A percentile compares a stretch with the other conserved stretches of the same genome.
phyloP scores from a whole-genome alignment of 2,113 vertebrate species.

The Malaclemys terrapin region DNA sequence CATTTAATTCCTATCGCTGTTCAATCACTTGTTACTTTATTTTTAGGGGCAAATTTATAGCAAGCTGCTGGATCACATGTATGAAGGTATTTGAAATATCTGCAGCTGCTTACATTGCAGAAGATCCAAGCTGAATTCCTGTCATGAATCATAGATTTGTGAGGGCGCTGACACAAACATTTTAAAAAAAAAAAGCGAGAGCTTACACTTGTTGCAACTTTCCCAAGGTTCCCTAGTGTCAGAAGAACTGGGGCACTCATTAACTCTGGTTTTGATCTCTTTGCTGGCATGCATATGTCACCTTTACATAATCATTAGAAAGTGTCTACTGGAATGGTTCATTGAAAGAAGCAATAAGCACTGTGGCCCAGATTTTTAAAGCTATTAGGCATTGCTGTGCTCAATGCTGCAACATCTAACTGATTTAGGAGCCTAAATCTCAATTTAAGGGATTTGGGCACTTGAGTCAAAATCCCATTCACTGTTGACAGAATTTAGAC shows the following conservation, averaged over 20 bases:
- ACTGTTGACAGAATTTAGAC: background rate
- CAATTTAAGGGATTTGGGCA: background rate
- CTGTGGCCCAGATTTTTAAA: background rate
- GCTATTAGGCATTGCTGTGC: background rate
- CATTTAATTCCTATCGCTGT: conserved; percentile 84
- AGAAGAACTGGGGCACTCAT: background rate
- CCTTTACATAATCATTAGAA: background rate
- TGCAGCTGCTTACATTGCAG: conserved; percentile 89
- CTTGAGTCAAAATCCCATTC: background rate
- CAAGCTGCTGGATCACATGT: conserved; percentile 86
- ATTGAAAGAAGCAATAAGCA: background rate
- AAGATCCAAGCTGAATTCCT: conserved; percentile 86
- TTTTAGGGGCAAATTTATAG: conserved; percentile 89
- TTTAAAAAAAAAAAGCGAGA: conserved; percentile 60
- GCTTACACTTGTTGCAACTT: conserved; percentile 25
- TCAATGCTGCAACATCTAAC: background rate
- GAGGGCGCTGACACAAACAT: conserved; percentile 74
- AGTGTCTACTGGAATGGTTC: background rate
- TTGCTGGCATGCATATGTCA: background rate
- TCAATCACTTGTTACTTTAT: conserved; percentile 88
- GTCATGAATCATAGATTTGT: conserved; percentile 84
- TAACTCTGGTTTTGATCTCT: background rate
- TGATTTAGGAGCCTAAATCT: background rate
- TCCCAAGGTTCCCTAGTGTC: background rate
- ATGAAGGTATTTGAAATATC: conserved; percentile 85